A percentile compares a stretch with the other conserved stretches of the same genome.
Evolutionary conservation across 2,797 vertebrate genomes (phyloP).

Genomic region (Xenentodon cancila): DNA sequence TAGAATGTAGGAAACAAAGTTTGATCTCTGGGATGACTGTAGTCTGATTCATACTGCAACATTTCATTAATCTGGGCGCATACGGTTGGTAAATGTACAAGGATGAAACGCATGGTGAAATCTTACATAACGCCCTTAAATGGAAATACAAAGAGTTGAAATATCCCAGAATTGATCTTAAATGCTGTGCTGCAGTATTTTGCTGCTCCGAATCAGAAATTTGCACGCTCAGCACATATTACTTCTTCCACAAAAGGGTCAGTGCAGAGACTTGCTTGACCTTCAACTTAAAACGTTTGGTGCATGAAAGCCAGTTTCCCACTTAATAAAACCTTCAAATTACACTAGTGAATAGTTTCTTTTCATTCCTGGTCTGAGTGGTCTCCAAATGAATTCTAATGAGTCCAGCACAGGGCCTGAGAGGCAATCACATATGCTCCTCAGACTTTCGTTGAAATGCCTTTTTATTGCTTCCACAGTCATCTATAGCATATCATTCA

Average conservation of each 20-base stretch:
- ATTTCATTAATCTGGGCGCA: background rate
- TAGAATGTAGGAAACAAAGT: background rate
- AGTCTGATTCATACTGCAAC: background rate
- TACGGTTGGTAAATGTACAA: background rate
- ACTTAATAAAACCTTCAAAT: slow-evolving; percentile 59
- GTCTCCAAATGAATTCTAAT: slow-evolving; percentile 72
- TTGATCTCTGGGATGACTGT: slow-evolving; percentile 3
- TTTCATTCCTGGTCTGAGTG: slow-evolving; percentile 60
- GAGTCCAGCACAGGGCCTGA: slow-evolving; percentile 53
- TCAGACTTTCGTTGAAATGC: slow-evolving; percentile 64
- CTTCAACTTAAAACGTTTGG: slow-evolving; percentile 68
- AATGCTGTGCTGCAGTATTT: slow-evolving; percentile 10
- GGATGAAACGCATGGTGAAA: slow-evolving; percentile 1
- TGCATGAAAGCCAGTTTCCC: slow-evolving; percentile 62
- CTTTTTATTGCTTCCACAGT: slow-evolving; percentile 47
- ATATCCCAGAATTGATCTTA: slow-evolving; percentile 9
- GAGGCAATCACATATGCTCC: slow-evolving; percentile 71
- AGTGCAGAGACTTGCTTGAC: slow-evolving; percentile 50
- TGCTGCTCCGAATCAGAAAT: slow-evolving; percentile 24
- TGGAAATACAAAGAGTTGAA: slow-evolving; percentile 5
- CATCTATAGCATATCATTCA: slow-evolving; percentile 55
- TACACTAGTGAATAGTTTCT: slow-evolving; percentile 56
- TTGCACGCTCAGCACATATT: slow-evolving; percentile 51
- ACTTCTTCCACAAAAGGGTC: slow-evolving; percentile 38
- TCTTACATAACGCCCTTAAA: slow-evolving; percentile 12